phyloP scores from a whole-genome alignment of 2,113 vertebrate genomes.

The Agapornis roseicollis region DNA sequence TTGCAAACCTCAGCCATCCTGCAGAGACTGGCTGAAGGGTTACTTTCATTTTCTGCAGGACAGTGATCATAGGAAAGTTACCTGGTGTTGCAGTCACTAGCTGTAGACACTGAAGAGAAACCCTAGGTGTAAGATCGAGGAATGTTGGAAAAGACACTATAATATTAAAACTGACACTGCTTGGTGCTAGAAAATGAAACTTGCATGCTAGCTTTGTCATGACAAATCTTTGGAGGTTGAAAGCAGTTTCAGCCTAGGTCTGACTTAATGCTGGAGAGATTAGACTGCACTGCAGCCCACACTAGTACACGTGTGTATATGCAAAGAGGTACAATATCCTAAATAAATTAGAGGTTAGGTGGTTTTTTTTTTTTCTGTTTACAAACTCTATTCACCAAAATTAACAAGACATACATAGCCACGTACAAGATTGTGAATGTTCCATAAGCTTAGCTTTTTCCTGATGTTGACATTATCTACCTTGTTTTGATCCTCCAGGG shows the following conservation, averaged over 20 bases:
- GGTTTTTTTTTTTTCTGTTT: neutral
- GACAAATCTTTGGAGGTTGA: neutral
- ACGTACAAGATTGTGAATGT: neutral
- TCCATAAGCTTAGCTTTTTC: neutral
- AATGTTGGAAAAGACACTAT: neutral
- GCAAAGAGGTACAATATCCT: neutral
- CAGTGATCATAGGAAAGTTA: neutral
- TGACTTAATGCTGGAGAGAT: neutral
- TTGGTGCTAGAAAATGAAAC: neutral
- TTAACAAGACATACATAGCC: neutral
- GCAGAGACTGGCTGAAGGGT: neutral
- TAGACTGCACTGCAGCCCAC: neutral
- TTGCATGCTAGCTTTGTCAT: neutral
- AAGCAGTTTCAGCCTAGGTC: neutral
- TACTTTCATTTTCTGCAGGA: slow-evolving; percentile 24
- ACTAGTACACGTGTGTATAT: neutral
- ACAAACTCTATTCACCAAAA: neutral
- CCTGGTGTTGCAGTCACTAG: neutral
- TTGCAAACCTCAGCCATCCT: neutral
- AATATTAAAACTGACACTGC: neutral
- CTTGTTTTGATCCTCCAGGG: neutral
- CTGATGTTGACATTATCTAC: neutral
- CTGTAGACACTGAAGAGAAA: neutral
- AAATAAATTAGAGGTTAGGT: neutral
- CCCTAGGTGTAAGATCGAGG: neutral